Base-by-base conservation (phyloP, 2,888 invertebrate species). In the Labia minor region DNA sequence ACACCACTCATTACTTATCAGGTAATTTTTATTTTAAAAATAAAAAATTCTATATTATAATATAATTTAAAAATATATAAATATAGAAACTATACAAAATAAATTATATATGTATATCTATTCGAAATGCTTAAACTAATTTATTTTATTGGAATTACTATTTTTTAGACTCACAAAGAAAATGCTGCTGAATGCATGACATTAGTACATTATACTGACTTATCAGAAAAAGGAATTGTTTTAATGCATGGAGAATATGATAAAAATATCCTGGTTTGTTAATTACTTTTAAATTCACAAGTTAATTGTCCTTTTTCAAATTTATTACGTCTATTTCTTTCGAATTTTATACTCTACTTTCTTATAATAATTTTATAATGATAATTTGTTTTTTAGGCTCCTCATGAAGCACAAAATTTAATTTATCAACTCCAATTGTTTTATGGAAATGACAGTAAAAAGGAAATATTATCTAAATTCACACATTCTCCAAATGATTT, bases 161-260 rank as follows among this genome's bases (percentile, higher is more conserved):
- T 68, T 65, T 72, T 73, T 20, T 73, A 87, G 85, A 85, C 89
- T 1, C 91, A 92, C 74, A 88, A 89, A 74, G 93, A 92, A 77
- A 92, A 92, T 78, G 90, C 93, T 0, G 92, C 93, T 0, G 92
- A 92, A 76, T 92, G 92, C 75, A 80, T 94, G 21, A 89, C 88
- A 1, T 80, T 93, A 74, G 83, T 85, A 1, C 89, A 92, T 76
- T 94, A 89, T 73, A 84, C 85, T 0, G 93, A 94, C 74, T 80
- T 91, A 1, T 78, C 79, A 71, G 80, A 82, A 62, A 91, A 91
- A 75, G 87, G 85, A 2, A 80, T 93, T 61, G 83, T 94, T 11
- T 78, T 94, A 37, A 91, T 94, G 91, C 82, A 87, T 61, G 94
- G 93, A 16, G 92, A 93, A 76, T 93, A 85, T 76, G 92, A 94